These are phyloP conservation scores for Cavia aperea DNA, from an alignment of 2,113 vertebrate genomes.

Conservation along the genomic window DNA sequence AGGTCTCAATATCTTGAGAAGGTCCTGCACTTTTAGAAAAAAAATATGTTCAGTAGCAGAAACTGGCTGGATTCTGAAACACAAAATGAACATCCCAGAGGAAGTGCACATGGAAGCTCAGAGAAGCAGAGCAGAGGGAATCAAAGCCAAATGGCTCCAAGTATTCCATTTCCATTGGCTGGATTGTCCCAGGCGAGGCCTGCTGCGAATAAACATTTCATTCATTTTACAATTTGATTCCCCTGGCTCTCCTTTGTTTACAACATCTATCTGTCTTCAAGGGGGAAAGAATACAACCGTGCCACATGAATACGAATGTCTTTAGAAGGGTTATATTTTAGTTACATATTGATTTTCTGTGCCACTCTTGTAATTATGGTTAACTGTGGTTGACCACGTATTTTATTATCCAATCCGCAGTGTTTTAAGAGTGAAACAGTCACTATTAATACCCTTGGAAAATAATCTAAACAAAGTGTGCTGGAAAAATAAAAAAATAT, in stretches of 20 bases:
- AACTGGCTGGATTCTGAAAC: background rate
- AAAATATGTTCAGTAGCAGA: background rate
- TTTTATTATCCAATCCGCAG: background rate
- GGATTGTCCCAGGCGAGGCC: background rate
- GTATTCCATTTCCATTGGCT: background rate
- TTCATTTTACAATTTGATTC: background rate
- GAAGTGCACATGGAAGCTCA: background rate
- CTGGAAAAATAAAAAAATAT: background rate
- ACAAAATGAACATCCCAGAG: background rate
- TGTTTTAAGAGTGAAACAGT: background rate
- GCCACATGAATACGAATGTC: background rate
- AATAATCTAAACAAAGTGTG: background rate
- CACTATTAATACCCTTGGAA: background rate
- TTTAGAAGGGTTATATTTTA: slow-evolving; percentile 3
- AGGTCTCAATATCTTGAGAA: background rate
- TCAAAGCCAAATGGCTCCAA: background rate
- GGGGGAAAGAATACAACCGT: background rate
- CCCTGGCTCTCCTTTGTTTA: background rate
- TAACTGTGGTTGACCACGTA: background rate
- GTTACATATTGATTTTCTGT: background rate
- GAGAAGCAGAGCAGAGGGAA: background rate
- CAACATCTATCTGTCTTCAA: background rate
- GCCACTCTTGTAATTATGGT: background rate
- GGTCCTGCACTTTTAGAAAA: background rate
- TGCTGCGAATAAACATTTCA: slow-evolving; percentile 8